A percentile compares a stretch with the other conserved stretches of the same genome.
These are phyloP conservation scores for Centruroides sculpturatus DNA, from an alignment of 1,140 invertebrate genomes.

Conservation along the genomic window DNA sequence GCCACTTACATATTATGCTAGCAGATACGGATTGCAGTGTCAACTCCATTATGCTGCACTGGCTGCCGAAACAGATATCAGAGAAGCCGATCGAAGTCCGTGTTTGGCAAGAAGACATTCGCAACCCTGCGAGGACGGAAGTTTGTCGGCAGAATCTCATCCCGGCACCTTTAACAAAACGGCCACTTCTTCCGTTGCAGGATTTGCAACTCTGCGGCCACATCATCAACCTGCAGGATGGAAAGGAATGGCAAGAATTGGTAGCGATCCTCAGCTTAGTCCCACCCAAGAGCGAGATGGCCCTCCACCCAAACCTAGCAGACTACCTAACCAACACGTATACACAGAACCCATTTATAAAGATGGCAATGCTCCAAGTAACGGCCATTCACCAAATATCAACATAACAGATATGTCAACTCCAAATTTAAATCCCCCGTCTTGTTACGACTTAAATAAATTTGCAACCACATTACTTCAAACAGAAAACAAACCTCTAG, in stretches of 20 bases:
- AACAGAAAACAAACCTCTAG: slow-evolving; percentile 69
- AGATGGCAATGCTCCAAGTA: background rate
- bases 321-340: slow-evolving; percentile 32
- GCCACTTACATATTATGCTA: slow-evolving; percentile 48
- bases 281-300: slow-evolving; percentile 29
- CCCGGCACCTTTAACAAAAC: background rate
- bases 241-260: slow-evolving; percentile 39
- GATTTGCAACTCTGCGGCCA: background rate
- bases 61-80: background rate
- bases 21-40: slow-evolving; percentile 34
- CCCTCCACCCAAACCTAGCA: slow-evolving; percentile 55
- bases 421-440: slow-evolving; percentile 30
- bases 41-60: slow-evolving; percentile 9
- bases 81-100: background rate
- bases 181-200: background rate
- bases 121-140: background rate
- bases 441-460: slow-evolving; percentile 60
- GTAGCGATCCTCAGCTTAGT: slow-evolving; percentile 40
- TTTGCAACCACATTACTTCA: slow-evolving; percentile 49
- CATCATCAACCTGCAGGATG: slow-evolving; percentile 21
- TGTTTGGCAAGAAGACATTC: no score
- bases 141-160: background rate
- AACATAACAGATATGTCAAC: slow-evolving; percentile 1
- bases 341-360: background rate
- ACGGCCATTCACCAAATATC: background rate